Evolutionary conservation across 2,797 vertebrate genomes (phyloP).

Genomic region (Gallinago solitaria): DNA sequence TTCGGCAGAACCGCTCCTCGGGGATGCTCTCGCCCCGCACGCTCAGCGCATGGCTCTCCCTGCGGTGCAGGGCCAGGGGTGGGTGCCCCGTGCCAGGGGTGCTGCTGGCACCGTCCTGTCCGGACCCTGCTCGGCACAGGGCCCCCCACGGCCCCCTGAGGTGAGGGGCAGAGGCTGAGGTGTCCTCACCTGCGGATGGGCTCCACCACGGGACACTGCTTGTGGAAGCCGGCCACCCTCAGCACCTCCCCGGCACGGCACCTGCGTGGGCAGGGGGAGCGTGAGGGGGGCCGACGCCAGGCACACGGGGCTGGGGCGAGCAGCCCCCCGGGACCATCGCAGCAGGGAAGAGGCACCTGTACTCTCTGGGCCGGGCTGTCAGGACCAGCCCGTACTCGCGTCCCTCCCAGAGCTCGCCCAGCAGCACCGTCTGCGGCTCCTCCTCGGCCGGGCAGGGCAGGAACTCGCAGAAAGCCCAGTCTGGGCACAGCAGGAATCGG

Average conservation of each 20-base stretch:
- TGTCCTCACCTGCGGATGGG: slow-evolving; percentile 84
- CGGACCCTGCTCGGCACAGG: fast-evolving
- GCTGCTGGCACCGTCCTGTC: neutral
- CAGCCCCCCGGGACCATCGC: fast-evolving
- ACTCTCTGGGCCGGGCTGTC: slow-evolving; percentile 81
- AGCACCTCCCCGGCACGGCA: slow-evolving; percentile 87
- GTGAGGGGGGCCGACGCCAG: neutral
- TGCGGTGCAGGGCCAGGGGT: neutral
- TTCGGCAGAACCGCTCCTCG: slow-evolving; percentile 81
- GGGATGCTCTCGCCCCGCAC: slow-evolving; percentile 88
- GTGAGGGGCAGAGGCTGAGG: neutral
- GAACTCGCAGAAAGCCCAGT: slow-evolving; percentile 90
- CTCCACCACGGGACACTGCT: slow-evolving; percentile 87
- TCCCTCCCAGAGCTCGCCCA: slow-evolving; percentile 85
- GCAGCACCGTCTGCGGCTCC: slow-evolving; percentile 75
- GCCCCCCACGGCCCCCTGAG: fast-evolving
- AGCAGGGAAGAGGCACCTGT: slow-evolving; percentile 76
- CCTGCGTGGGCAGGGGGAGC: slow-evolving; percentile 49
- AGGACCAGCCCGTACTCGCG: slow-evolving; percentile 86
- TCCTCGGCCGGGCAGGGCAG: slow-evolving; percentile 76
- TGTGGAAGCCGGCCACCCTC: slow-evolving; percentile 84
- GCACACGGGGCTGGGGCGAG: fast-evolving
- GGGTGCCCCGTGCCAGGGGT: neutral
- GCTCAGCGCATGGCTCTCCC: slow-evolving; percentile 84
- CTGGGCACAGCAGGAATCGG: slow-evolving; percentile 87